phyloP scores from a whole-genome alignment of 2,113 vertebrate genomes.

The Speoplatyrhinus poulsoni region DNA sequence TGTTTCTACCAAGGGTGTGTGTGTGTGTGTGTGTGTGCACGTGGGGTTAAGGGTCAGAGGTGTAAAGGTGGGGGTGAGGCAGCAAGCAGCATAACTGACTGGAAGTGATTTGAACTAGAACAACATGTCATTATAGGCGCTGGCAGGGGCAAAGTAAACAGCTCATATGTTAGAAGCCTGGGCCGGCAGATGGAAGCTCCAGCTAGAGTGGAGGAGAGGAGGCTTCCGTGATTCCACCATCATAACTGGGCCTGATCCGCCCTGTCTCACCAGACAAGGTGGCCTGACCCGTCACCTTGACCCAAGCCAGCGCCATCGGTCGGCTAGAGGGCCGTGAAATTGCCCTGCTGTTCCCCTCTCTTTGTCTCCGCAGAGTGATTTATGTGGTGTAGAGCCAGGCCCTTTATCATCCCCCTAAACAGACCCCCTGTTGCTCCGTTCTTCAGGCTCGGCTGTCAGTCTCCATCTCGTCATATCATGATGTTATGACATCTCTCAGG shows the following conservation, averaged over 20 bases:
- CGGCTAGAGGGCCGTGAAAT: constrained; percentile 53
- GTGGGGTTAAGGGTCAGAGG: constrained; percentile 48
- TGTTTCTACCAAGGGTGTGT: constrained; percentile 79
- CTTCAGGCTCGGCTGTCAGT: constrained; percentile 25
- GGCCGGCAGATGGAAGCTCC: neutral
- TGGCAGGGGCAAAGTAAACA: constrained; percentile 91
- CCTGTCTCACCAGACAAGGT: constrained; percentile 7
- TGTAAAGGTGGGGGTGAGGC: constrained; percentile 57
- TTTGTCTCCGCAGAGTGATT: constrained; percentile 42
- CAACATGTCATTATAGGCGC: constrained; percentile 92
- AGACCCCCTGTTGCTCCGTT: constrained; percentile 4
- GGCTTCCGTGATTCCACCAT: neutral
- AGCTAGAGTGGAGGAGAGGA: neutral
- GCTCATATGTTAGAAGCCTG: constrained; percentile 84
- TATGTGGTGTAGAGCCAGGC: constrained; percentile 29
- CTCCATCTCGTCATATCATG: constrained; percentile 5
- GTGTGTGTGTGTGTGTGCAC: neutral
- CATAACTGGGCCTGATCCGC: too few species aligned
- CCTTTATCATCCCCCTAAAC: constrained; percentile 33
- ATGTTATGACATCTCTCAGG: constrained; percentile 43
- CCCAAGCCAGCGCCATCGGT: constrained; percentile 31
- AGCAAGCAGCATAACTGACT: constrained; percentile 81
- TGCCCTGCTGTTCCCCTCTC: neutral
- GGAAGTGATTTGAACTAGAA: constrained; percentile 97
- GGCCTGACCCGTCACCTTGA: constrained; percentile 3